Evolutionary conservation across 2,888 invertebrate genomes (phyloP), one percentile per base, ranked within the genome.

Genomic region (Hermaeophaga mercurialis): DNA sequence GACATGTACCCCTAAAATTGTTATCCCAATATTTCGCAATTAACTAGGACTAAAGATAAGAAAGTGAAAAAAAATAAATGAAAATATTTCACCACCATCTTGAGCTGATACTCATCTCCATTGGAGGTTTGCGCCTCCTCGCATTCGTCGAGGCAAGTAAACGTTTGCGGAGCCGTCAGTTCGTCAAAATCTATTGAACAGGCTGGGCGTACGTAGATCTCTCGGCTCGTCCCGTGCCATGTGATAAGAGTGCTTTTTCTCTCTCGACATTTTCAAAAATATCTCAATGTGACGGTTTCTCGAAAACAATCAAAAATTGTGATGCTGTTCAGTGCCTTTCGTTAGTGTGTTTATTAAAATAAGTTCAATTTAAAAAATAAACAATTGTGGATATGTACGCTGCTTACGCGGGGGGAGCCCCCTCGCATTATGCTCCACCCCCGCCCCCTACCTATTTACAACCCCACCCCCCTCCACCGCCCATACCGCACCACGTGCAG

Each of bases 371-470:
- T 46, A 24, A 39, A 54, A 28, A 43, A 6, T 43, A 50, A 50
- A 22, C 50, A 47, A 56, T 49, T 58, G 59, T 58, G 59, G 59
- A 64, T 62, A 80, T 80, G 80, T 80, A 80, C 76, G 76, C 78
- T 61, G 75, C 79, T 65, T 79, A 79, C 69, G 79, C 79, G 61
- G 78, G 77, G 72, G 78, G 75, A 68, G 77, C 75, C 61, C 79
- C 77, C 66, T 77, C 77, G 55, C 78, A 78, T 66, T 79, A 78
- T 64, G 77, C 79, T 65, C 79, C 79, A 64, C 77, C 79, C 69
- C 76, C 79, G 66, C 78, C 79, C 63, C 76, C 79, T 46, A 75
- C 78, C 31, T 78, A 77, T 61, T 67, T 77, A 46, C 78, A 77
- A 60, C 75, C 77, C 48, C 76, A 76, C 65, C 75, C 76, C 46